Evolutionary conservation across 2,888 invertebrate genomes (phyloP).

Genomic region (Oligia strigilis): DNA sequence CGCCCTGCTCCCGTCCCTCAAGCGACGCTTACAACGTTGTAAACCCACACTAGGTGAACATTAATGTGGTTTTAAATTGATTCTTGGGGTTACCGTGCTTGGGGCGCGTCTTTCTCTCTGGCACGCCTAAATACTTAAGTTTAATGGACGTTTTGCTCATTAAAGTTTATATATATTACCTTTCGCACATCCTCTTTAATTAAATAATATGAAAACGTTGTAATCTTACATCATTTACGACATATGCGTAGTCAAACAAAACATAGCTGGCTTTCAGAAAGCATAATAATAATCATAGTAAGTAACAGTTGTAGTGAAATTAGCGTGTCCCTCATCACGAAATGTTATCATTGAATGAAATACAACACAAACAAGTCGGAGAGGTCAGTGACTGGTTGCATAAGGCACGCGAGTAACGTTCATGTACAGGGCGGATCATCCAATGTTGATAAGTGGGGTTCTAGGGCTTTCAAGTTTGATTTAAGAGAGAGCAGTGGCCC

Average conservation of each 20-base stretch:
- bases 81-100: constrained; percentile 57
- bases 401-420: constrained; percentile 79
- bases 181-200: constrained; percentile 38
- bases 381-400: constrained; percentile 86
- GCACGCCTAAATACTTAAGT: constrained; percentile 65
- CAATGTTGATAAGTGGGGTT: constrained; percentile 85
- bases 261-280: constrained; percentile 74
- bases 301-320: constrained; percentile 70
- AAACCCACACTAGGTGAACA: constrained; percentile 82
- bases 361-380: constrained; percentile 77
- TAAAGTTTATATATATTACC: constrained; percentile 34
- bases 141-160: constrained; percentile 45
- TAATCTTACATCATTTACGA: constrained; percentile 58
- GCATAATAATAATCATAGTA: constrained; percentile 70
- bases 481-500: constrained; percentile 89
- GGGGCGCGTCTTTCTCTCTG: constrained; percentile 67
- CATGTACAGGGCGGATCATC: constrained; percentile 83
- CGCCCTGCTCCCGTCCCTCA: constrained; percentile 80
- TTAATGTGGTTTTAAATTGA: constrained; percentile 84
- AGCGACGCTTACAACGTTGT: constrained; percentile 71
- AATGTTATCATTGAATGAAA: constrained; percentile 78
- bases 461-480: constrained; percentile 89
- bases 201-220: constrained; percentile 47
- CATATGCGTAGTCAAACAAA: constrained; percentile 54
- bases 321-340: constrained; percentile 74